These are phyloP conservation scores for Pristionchus entomophagus DNA, from an alignment of 2,888 invertebrate genomes.

Conservation along the genomic window DNA sequence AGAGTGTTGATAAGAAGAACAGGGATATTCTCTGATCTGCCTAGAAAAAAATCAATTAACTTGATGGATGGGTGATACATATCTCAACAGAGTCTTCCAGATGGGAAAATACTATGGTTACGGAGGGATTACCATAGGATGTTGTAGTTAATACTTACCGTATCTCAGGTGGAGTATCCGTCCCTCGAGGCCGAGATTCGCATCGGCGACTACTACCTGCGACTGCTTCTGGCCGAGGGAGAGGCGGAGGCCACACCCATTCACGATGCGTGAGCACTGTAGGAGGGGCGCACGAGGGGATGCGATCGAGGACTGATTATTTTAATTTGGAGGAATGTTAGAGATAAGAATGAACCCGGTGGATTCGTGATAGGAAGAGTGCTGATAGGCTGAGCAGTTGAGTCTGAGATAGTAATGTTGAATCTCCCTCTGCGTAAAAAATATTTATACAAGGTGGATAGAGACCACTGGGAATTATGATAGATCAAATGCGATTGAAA, in stretches of 20 bases:
- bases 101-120: too few species aligned
- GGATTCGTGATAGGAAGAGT: neutral
- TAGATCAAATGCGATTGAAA: neutral
- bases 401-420: too few species aligned
- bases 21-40: too few species aligned
- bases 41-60: too few species aligned
- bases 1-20: too few species aligned
- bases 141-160: neutral
- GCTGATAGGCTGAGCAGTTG: neutral
- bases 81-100: too few species aligned
- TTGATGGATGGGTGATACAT: too few species aligned
- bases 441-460: neutral
- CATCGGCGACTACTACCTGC: conserved; percentile 97
- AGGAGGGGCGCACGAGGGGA: neutral
- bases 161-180: conserved; percentile 85
- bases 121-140: too few species aligned
- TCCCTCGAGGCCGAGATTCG: conserved; percentile 96
- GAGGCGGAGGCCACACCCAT: conserved; percentile 78
- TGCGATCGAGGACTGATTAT: neutral
- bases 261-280: conserved; percentile 77
- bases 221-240: conserved; percentile 92
- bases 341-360: neutral
- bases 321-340: neutral
- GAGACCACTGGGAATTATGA: neutral
- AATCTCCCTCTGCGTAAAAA: too few species aligned